These are phyloP conservation scores for Epizoanthus illoricatus DNA, from an alignment of 92 coral and sea anemone genomes.

Conservation along the genomic window DNA sequence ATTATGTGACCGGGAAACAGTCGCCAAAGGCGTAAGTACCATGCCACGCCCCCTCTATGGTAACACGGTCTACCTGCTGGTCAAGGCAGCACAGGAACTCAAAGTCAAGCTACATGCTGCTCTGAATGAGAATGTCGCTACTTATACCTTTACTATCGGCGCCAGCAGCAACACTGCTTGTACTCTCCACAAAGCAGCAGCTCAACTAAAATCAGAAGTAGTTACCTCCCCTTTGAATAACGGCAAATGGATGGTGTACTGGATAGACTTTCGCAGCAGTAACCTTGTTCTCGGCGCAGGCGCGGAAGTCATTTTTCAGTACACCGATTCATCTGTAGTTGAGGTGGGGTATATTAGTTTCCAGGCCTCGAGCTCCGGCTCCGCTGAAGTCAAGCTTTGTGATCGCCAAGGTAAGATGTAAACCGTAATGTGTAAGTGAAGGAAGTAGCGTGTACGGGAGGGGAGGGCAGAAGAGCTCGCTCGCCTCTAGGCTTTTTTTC, in stretches of 20 bases:
- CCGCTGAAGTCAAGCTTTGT: constrained; percentile 41
- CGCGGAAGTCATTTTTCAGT: constrained; percentile 47
- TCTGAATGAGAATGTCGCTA: constrained; percentile 9
- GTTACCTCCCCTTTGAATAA: constrained; percentile 9
- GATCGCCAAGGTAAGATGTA: constrained; percentile 54
- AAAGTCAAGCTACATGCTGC: constrained; percentile 44
- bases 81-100: constrained; percentile 26
- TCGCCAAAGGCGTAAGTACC: constrained; percentile 29
- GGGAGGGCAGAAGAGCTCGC: too few species aligned
- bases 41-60: constrained; percentile 54
- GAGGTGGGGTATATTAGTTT: constrained; percentile 66
- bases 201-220: neutral
- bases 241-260: constrained; percentile 41
- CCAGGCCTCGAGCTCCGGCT: constrained; percentile 36
- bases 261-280: constrained; percentile 86
- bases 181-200: constrained; percentile 4
- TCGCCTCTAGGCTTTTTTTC: too few species aligned
- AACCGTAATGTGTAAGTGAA: too few species aligned
- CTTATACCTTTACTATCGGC: constrained; percentile 55
- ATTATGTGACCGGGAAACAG: constrained; percentile 38
- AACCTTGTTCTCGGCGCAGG: constrained; percentile 85
- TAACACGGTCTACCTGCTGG: constrained; percentile 47
- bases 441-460: too few species aligned
- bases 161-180: neutral
- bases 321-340: constrained; percentile 50